These are phyloP conservation scores for Passer montanus DNA, from an alignment of 2,113 vertebrate species.

Conservation along the genomic window DNA sequence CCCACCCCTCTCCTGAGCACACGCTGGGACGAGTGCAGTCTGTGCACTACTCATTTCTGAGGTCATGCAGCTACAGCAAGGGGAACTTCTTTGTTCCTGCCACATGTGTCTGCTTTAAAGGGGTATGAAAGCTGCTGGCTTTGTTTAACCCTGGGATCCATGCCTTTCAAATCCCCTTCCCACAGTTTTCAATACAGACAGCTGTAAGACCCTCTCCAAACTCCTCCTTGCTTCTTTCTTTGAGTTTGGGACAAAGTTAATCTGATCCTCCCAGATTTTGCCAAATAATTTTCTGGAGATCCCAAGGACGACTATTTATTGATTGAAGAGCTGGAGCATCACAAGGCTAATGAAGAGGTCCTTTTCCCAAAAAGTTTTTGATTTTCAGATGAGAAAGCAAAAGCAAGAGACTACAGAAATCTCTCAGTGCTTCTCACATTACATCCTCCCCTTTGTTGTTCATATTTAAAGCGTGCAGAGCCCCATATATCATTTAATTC, in stretches of 20 bases:
- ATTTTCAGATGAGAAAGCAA: not conserved
- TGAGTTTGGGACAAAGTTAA: not conserved
- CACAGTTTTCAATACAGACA: not conserved
- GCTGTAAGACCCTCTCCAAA: not conserved
- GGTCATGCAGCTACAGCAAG: not conserved
- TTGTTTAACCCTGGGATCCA: not conserved
- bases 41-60: not conserved
- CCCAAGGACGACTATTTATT: not conserved
- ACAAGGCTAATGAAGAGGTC: not conserved
- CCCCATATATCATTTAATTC: not conserved
- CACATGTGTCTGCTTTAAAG: not conserved
- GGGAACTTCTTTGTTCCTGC: not conserved
- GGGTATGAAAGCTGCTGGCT: not conserved
- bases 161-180: not conserved
- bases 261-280: not conserved
- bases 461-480: not conserved
- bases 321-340: not conserved
- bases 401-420: not conserved
- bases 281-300: not conserved
- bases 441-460: not conserved
- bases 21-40: rapidly evolving
- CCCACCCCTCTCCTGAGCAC: not conserved
- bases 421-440: not conserved
- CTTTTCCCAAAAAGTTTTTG: not conserved
- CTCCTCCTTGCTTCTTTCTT: not conserved